Percentiles rank a stretch among this genome's conserved stretches.
phyloP scores from a whole-genome alignment of 2,888 invertebrate species.

The Aproaerema taeniolella region DNA sequence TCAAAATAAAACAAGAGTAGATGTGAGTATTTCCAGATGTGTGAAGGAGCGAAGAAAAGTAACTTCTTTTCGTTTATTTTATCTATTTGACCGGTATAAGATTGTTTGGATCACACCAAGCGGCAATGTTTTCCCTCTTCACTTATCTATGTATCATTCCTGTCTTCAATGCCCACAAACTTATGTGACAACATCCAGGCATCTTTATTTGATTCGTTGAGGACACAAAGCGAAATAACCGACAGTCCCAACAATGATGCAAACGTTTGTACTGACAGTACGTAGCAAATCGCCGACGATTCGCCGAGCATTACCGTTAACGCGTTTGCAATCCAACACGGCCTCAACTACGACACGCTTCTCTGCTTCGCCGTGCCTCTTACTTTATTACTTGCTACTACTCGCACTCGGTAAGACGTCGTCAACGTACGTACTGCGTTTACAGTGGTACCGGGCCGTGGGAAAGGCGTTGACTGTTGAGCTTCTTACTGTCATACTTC shows the following conservation, averaged over 20 bases:
- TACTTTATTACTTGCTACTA: conserved; percentile 15
- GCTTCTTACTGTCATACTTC: conserved; percentile 35
- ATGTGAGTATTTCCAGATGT: too few species aligned
- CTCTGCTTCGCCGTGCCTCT: conserved; percentile 18
- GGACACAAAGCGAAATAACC: not conserved
- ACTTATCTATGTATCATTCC: too few species aligned
- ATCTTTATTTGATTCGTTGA: too few species aligned
- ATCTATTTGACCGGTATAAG: too few species aligned
- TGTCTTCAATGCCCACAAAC: too few species aligned
- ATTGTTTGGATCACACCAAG: too few species aligned
- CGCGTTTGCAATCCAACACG: conserved; percentile 17
- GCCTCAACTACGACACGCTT: conserved; percentile 15
- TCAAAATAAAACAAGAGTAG: too few species aligned
- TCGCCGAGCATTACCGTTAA: conserved; percentile 24
- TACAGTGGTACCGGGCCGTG: conserved; percentile 56
- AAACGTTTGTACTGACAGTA: not conserved
- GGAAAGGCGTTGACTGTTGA: conserved; percentile 43
- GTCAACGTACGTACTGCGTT: conserved; percentile 38
- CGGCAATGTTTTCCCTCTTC: too few species aligned
- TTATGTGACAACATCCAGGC: too few species aligned
- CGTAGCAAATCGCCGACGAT: conserved; percentile 9
- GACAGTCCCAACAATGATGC: conserved; percentile 3
- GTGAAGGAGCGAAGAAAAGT: too few species aligned
- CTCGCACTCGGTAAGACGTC: conserved; percentile 29
- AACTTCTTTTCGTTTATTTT: too few species aligned